phyloP scores from a whole-genome alignment of 2,797 vertebrate species.

The Diglossa cyanea region DNA sequence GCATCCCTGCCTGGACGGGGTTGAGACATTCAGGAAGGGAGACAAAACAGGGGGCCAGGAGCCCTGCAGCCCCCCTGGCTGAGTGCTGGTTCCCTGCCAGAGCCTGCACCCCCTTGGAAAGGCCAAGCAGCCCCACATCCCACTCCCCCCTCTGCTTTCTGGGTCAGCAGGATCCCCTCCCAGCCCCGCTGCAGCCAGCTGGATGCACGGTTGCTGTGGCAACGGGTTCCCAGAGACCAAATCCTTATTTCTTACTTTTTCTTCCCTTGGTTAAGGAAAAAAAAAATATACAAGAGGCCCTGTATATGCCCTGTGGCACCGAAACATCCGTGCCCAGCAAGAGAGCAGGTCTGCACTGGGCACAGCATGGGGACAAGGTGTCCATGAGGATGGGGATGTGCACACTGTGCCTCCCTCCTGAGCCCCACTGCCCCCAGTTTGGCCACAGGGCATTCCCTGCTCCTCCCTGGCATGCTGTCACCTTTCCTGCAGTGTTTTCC shows the following conservation, averaged over 20 bases:
- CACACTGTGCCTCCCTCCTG: rapidly evolving
- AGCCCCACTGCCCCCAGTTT: rapidly evolving
- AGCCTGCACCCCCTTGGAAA: rapidly evolving
- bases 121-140: neutral
- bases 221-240: constrained; percentile 67
- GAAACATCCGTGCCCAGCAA: rapidly evolving
- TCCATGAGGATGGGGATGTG: rapidly evolving
- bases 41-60: rapidly evolving
- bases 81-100: neutral
- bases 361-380: neutral
- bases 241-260: neutral
- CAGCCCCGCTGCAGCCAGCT: constrained; percentile 51
- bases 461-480: neutral
- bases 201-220: constrained; percentile 65
- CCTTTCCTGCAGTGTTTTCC: neutral
- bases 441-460: neutral
- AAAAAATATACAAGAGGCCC: neutral
- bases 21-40: neutral
- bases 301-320: rapidly evolving
- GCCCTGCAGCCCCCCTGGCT: rapidly evolving
- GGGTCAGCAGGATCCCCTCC: constrained; percentile 56
- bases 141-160: constrained; percentile 40
- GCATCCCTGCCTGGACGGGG: neutral
- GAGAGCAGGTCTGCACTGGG: rapidly evolving
- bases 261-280: neutral